These are phyloP conservation scores for Octodon degus DNA, from an alignment of 2,113 vertebrate genomes.

Conservation along the genomic window DNA sequence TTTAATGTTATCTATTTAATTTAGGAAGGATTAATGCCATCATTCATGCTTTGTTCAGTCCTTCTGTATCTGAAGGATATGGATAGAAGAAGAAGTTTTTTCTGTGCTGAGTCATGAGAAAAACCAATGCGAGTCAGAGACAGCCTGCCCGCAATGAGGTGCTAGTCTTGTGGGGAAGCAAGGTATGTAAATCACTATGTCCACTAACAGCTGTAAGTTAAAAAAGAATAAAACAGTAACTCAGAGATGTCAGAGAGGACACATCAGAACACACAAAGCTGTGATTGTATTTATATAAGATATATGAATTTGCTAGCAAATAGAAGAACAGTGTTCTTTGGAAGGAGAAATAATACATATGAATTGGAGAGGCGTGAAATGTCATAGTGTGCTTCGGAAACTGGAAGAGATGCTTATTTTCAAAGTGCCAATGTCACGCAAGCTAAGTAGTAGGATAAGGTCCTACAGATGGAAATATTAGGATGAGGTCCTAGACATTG, in stretches of 20 bases:
- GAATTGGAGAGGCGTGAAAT: not conserved
- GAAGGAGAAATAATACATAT: not conserved
- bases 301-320: not conserved
- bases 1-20: not conserved
- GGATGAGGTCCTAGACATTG: too few species aligned
- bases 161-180: not conserved
- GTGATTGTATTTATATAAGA: conserved; percentile 1
- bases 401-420: not conserved
- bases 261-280: not conserved
- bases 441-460: not conserved
- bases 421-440: not conserved
- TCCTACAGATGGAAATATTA: not conserved
- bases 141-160: not conserved
- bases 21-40: not conserved
- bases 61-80: not conserved
- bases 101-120: not conserved
- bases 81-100: not conserved
- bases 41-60: not conserved
- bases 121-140: not conserved
- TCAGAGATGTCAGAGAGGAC: not conserved
- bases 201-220: not conserved
- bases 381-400: not conserved
- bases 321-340: not conserved
- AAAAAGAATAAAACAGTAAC: not conserved
- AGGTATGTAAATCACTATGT: not conserved